Conservation (phyloP, 2,888 invertebrate species). For the Apodemia mormo region DNA sequence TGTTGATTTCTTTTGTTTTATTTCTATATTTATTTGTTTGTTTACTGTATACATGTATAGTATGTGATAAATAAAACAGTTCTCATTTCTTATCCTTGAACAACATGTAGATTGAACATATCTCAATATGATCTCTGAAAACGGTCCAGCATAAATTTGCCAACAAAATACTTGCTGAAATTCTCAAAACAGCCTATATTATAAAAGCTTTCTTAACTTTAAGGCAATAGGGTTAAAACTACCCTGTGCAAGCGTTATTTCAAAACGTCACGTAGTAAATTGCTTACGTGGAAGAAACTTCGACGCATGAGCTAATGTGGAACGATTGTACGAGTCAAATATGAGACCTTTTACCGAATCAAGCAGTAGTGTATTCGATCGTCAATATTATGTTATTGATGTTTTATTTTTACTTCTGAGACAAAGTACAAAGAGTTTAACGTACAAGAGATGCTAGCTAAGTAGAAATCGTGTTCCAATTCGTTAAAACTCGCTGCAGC, state of each 20-base stretch:
- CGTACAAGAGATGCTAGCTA: too few species aligned
- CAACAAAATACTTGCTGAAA: neutral
- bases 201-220: neutral
- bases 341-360: neutral
- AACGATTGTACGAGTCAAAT: neutral
- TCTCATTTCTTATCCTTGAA: neutral
- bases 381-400: neutral
- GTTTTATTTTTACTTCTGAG: too few species aligned
- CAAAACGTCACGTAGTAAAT: constrained; percentile 35
- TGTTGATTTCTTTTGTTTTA: too few species aligned
- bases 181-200: neutral
- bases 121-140: neutral
- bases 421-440: too few species aligned
- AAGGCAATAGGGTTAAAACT: neutral
- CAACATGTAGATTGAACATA: neutral
- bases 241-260: neutral
- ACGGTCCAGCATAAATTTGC: neutral
- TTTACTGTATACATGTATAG: too few species aligned
- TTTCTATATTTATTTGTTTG: too few species aligned
- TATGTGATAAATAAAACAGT: neutral
- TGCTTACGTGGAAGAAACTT: constrained; percentile 28
- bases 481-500: too few species aligned
- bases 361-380: neutral
- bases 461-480: too few species aligned
- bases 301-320: neutral